Conservation (phyloP, 2,888 invertebrate species). For the Eugnorisma glareosa region DNA sequence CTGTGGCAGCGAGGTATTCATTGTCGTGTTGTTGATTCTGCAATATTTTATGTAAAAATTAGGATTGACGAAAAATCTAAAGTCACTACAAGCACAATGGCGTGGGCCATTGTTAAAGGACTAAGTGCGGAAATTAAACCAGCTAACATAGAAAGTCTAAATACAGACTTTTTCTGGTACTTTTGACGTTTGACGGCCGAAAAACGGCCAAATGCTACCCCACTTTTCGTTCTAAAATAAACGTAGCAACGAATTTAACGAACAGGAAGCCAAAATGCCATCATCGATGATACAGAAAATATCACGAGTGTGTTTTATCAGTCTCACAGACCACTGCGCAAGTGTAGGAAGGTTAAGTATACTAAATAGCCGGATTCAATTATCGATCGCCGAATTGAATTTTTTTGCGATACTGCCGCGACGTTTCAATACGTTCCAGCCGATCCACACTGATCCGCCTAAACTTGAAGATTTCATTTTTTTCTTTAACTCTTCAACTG, state of each 20-base stretch:
- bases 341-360: not conserved
- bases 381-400: too few species aligned
- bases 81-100: not conserved
- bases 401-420: too few species aligned
- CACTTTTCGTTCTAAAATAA: not conserved
- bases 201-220: not conserved
- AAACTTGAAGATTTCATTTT: too few species aligned
- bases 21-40: conserved; percentile 58
- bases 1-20: conserved; percentile 64
- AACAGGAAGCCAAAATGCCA: not conserved
- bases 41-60: not conserved
- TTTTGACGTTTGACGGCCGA: not conserved
- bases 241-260: not conserved
- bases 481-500: too few species aligned
- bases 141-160: not conserved
- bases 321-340: not conserved
- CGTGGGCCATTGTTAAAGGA: not conserved
- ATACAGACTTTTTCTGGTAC: not conserved
- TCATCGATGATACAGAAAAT: not conserved
- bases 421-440: too few species aligned
- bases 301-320: not conserved
- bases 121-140: not conserved
- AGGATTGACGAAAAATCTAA: not conserved
- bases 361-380: too few species aligned
- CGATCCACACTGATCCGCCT: too few species aligned